Base-by-base conservation (phyloP, 2,797 vertebrate species). In the Paedocypris micromegethes region DNA sequence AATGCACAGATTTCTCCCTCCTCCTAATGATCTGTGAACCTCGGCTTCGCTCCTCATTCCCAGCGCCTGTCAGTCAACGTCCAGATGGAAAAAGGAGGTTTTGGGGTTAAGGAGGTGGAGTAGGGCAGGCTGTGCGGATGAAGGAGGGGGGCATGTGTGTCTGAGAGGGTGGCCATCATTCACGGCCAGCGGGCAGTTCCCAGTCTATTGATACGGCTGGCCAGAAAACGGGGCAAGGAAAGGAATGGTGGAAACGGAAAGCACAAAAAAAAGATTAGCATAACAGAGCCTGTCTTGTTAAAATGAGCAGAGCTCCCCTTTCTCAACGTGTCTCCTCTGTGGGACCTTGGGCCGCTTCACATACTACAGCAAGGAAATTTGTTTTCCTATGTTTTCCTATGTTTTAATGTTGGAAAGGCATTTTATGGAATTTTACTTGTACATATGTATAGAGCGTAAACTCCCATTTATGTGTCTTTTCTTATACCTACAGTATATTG, bases 31-130 rank as follows among this genome's bases (percentile, higher is more conserved):
- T 87, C 82, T 82, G 72, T 78, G 63, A 69, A 75, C 75, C 64
- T 72, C 76, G 66, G 73, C 68, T 77, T 76, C 66, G 72, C 73
- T 74, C 77, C 67, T 69, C 66, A 64, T 78, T 81, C 80, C 80
- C 77, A 82, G 78, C 78, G 83, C 78, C 85, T 88, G 89, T 88
- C 86, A 87, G 77, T 88, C 88, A 88, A 79, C 78, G 58, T 73
- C 83, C 84, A 86, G 87, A 88, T 87, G 86, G 85, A 83, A 58
- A 75, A 76, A 83, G 71, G 80, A 81, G 53, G 76, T 73, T 78
- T 77, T 69, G 62, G 64, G 70, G 74, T 69, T 72, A 75, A 75
- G 55, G 75, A 73, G 72, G 38, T 50, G 23, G 74, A 76, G 63
- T 64, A 64, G 76, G 72, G 73, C 45, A 63, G n/a, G 56, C 50